These are phyloP conservation scores for Caenorhabditis sp. DNA, from an alignment of 2,888 invertebrate species.

Conservation along the genomic window DNA sequence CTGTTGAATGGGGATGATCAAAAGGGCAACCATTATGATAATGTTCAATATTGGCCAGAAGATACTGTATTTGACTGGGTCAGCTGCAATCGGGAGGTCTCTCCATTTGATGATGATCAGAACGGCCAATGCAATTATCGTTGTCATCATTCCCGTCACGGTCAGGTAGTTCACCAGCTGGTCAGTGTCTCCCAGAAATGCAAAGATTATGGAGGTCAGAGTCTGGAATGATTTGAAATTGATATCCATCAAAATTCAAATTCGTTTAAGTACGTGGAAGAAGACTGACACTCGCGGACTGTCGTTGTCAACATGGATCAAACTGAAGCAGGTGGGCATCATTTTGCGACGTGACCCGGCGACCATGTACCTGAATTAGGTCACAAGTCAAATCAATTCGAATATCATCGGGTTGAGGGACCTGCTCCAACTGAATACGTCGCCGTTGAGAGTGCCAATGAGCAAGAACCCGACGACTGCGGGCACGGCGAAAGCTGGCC, in stretches of 20 bases:
- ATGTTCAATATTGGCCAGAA: slow-evolving; percentile 61
- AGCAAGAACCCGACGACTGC: slow-evolving; percentile 64
- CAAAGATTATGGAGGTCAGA: slow-evolving; percentile 56
- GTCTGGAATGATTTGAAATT: slow-evolving; percentile 49
- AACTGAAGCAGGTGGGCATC: slow-evolving; percentile 64
- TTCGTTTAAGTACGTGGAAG: slow-evolving; percentile 2
- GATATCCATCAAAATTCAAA: background rate
- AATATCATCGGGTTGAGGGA: background rate
- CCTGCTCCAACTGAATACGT: slow-evolving; percentile 66
- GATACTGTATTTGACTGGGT: slow-evolving; percentile 62
- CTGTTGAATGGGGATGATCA: slow-evolving; percentile 61
- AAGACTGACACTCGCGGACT: slow-evolving; percentile 64
- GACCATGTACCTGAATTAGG: slow-evolving; percentile 61
- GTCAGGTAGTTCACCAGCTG: slow-evolving; percentile 63
- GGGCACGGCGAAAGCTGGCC: slow-evolving; percentile 60
- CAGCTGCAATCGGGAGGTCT: slow-evolving; percentile 55
- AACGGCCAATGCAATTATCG: slow-evolving; percentile 53
- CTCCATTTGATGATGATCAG: slow-evolving; percentile 65
- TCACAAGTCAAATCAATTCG: slow-evolving; percentile 3
- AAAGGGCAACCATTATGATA: slow-evolving; percentile 57
- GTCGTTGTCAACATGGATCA: slow-evolving; percentile 66
- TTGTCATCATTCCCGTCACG: slow-evolving; percentile 59
- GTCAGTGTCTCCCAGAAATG: slow-evolving; percentile 65
- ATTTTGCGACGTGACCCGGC: slow-evolving; percentile 63
- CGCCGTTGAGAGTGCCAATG: slow-evolving; percentile 65